Conservation (phyloP, 2,113 vertebrate genomes). For the Ptyas mucosa region DNA sequence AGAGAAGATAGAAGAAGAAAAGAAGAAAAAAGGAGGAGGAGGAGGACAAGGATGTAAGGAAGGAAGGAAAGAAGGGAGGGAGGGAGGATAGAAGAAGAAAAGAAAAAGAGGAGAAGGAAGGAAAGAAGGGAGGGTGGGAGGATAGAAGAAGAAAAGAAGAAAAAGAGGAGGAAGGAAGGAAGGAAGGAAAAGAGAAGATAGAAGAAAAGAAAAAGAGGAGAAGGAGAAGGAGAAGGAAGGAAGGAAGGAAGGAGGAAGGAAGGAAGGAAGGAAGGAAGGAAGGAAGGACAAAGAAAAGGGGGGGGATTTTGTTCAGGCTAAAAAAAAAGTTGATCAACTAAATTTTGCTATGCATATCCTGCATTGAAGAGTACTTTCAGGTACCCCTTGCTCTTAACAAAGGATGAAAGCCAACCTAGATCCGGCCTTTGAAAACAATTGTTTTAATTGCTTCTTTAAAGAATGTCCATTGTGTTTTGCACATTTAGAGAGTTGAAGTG, state of each 20-base stretch:
- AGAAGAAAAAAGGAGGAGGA: too few relatives aligned
- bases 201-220: not conserved
- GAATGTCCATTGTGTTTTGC: slow-evolving; percentile 47
- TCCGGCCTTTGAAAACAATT: slow-evolving; percentile 55
- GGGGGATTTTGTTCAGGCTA: slow-evolving; percentile 22
- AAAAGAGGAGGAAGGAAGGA: not conserved
- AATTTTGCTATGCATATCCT: slow-evolving; percentile 36
- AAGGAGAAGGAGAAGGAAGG: slow-evolving; percentile 12
- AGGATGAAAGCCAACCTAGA: slow-evolving; percentile 64
- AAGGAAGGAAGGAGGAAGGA: not conserved
- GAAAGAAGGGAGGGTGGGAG: not conserved
- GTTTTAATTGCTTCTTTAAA: not conserved
- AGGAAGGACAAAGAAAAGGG: not conserved
- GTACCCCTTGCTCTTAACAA: slow-evolving; percentile 56
- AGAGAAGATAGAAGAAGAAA: slow-evolving; percentile 6
- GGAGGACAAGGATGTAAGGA: too few relatives aligned
- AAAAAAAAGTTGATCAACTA: slow-evolving; percentile 12
- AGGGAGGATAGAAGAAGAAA: not conserved
- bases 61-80: not conserved
- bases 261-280: not conserved
- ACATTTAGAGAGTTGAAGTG: slow-evolving; percentile 21
- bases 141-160: not conserved
- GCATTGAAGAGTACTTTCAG: slow-evolving; percentile 59
- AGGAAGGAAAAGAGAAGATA: too few relatives aligned
- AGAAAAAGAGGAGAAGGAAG: too few relatives aligned